Conservation (phyloP, 2,888 invertebrate genomes). For the Silvanus unidentatus region DNA sequence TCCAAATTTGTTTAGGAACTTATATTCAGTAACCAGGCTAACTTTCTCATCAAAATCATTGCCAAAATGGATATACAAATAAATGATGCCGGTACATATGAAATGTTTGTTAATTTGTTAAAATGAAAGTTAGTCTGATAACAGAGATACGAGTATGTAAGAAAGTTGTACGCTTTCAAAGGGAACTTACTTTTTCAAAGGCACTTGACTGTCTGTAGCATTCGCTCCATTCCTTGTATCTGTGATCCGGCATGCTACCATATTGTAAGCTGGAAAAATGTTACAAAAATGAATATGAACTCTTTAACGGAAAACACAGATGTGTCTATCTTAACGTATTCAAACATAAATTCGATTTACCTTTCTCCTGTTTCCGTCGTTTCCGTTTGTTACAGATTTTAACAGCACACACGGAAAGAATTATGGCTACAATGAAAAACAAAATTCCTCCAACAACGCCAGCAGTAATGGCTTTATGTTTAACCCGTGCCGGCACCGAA, state of each 20-base stretch:
- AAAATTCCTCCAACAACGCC: constrained; percentile 95
- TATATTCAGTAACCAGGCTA: constrained; percentile 13
- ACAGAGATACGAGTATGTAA: constrained; percentile 2
- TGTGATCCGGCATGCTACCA: constrained; percentile 95
- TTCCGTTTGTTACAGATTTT: constrained; percentile 97
- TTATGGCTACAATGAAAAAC: constrained; percentile 96
- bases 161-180: neutral
- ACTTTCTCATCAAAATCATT: constrained; percentile 10
- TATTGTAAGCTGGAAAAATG: constrained; percentile 86
- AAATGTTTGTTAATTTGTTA: no score
- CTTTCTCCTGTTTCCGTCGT: constrained; percentile 96
- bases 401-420: constrained; percentile 93
- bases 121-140: constrained; percentile 20
- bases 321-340: no score
- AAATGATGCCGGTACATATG: no score
- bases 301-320: no score
- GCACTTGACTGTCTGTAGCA: constrained; percentile 88
- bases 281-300: neutral
- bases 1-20: constrained; percentile 5
- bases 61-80: no score
- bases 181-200: constrained; percentile 91
- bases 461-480: constrained; percentile 93
- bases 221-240: constrained; percentile 83
- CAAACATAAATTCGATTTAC: constrained; percentile 48
- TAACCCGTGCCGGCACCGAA: constrained; percentile 83